phyloP scores from a whole-genome alignment of 2,113 vertebrate species.

The Eurypyga helias region DNA sequence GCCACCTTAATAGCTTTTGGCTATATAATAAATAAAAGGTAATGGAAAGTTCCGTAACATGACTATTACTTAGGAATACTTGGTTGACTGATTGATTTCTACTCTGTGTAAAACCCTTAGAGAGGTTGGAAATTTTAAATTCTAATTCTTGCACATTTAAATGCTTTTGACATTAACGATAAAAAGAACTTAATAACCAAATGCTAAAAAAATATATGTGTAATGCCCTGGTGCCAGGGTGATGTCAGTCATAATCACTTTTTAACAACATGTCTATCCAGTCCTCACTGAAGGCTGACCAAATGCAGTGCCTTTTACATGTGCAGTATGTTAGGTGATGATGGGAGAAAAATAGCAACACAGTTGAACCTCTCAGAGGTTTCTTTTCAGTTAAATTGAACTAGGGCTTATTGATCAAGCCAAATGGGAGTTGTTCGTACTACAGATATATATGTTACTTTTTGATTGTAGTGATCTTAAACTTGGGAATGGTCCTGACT shows the following conservation, averaged over 20 bases:
- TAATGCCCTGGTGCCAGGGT: neutral
- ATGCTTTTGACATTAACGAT: neutral
- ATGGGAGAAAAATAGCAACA: neutral
- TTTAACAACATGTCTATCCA: neutral
- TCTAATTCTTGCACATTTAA: constrained; percentile 20
- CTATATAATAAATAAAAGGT: neutral
- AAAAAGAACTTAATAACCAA: constrained; percentile 30
- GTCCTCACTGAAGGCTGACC: neutral
- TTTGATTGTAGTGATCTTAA: neutral
- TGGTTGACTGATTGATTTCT: constrained; percentile 32
- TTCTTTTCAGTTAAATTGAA: constrained; percentile 35
- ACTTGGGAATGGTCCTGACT: neutral
- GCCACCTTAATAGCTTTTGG: neutral
- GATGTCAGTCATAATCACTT: neutral
- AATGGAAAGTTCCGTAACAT: neutral
- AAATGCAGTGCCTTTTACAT: neutral
- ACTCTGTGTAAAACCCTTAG: neutral
- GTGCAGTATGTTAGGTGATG: neutral
- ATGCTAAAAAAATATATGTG: neutral
- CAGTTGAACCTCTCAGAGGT: neutral
- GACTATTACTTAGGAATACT: neutral
- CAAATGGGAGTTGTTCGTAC: neutral
- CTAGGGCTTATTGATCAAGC: neutral
- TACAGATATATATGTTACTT: neutral
- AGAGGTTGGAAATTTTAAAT: constrained; percentile 15